Evolutionary conservation across 2,113 vertebrate species (phyloP).

Genomic region (Plecturocebus donacophilus): DNA sequence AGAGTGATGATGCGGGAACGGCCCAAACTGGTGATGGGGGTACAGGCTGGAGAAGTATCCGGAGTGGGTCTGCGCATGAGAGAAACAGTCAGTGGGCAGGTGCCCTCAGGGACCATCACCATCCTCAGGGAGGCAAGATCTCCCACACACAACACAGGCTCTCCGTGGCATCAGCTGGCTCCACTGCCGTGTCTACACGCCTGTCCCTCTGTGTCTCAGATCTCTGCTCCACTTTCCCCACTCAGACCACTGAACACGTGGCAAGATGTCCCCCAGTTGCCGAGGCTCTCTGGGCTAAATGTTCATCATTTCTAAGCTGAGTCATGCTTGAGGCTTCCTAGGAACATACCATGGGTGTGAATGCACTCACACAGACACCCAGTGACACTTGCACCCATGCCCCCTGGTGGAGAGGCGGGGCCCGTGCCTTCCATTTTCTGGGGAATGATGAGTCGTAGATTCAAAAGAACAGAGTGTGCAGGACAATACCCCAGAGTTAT

Average conservation of each 20-base stretch:
- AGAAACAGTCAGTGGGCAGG: slow-evolving; percentile 30
- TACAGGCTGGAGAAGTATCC: slow-evolving; percentile 93
- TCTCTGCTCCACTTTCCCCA: not conserved
- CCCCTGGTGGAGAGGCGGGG: not conserved
- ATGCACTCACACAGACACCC: not conserved
- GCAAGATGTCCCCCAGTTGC: not conserved
- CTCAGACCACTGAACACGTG: not conserved
- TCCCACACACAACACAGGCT: rapidly evolving
- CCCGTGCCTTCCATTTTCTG: not conserved
- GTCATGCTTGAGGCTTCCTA: not conserved
- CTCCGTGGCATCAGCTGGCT: not conserved
- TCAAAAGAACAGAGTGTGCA: not conserved
- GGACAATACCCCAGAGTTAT: not conserved
- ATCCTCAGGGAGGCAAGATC: not conserved
- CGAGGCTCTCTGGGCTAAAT: no score
- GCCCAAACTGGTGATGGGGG: slow-evolving; percentile 85
- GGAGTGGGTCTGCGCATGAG: slow-evolving; percentile 89
- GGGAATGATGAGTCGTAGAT: not conserved
- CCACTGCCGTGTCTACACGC: rapidly evolving
- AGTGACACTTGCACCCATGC: not conserved
- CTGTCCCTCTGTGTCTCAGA: not conserved
- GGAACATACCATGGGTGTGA: not conserved
- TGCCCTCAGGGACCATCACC: rapidly evolving
- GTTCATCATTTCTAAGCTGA: not conserved
- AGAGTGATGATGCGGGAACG: slow-evolving; percentile 90